Conservation (phyloP, 2,113 vertebrate genomes). For the Hippocampus zosterae region DNA sequence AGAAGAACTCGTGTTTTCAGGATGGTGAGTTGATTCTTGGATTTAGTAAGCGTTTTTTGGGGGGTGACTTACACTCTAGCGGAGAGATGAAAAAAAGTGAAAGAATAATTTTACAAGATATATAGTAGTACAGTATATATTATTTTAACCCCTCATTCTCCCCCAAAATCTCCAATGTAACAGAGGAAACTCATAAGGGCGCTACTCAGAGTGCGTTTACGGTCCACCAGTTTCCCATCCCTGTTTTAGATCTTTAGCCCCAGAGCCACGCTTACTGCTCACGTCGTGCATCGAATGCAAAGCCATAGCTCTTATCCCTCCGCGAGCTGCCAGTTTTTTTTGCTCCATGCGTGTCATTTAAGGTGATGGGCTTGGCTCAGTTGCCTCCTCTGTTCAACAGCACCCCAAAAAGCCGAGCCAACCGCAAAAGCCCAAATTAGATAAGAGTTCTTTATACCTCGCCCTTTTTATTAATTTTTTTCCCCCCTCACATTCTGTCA, state of each 20-base stretch:
- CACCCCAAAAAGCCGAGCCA: constrained; percentile 19
- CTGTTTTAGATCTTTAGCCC: constrained; percentile 20
- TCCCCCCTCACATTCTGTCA: background rate
- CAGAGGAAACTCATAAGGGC: too few relatives aligned
- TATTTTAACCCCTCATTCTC: too few relatives aligned
- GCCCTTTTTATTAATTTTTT: background rate
- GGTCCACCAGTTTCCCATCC: background rate
- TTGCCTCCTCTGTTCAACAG: constrained; percentile 22
- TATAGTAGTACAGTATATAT: too few relatives aligned
- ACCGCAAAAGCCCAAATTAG: constrained; percentile 28
- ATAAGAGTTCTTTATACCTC: constrained; percentile 8
- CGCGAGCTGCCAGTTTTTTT: constrained; percentile 34
- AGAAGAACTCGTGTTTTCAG: too few relatives aligned
- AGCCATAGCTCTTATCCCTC: constrained; percentile 19
- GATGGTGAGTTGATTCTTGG: too few relatives aligned
- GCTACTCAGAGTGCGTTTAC: too few relatives aligned
- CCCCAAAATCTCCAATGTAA: too few relatives aligned
- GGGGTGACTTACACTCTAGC: too few relatives aligned
- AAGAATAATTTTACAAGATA: too few relatives aligned
- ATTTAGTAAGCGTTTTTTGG: too few relatives aligned
- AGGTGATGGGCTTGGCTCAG: constrained; percentile 46
- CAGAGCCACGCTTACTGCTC: constrained; percentile 24
- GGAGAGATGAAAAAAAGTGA: too few relatives aligned
- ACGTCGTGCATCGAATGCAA: constrained; percentile 39
- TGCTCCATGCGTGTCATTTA: constrained; percentile 47